Conservation (phyloP, 2,113 vertebrate species). For the Eleginops maclovinus region DNA sequence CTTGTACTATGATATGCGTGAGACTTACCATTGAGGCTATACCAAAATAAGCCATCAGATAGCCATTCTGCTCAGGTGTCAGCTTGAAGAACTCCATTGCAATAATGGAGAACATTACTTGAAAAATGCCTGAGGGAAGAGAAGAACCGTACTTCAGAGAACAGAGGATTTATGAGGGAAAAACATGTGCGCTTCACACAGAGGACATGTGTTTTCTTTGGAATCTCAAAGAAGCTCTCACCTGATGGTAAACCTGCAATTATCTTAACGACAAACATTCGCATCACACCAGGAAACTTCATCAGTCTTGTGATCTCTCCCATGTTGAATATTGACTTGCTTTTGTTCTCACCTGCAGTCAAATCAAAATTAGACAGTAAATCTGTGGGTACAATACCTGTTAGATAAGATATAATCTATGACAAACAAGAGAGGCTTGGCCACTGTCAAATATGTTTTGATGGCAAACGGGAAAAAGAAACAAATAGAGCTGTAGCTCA, state of each 20-base stretch:
- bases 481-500: too few relatives aligned
- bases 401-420: background rate
- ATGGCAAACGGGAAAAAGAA: too few relatives aligned
- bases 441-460: too few relatives aligned
- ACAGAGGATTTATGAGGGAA: background rate
- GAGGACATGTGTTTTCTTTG: background rate
- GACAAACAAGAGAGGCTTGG: background rate
- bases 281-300: slow-evolving; percentile 87
- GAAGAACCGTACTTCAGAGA: background rate
- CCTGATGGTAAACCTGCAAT: slow-evolving; percentile 89
- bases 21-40: slow-evolving; percentile 90
- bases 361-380: background rate
- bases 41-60: slow-evolving; percentile 92
- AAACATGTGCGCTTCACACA: background rate
- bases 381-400: background rate
- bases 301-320: slow-evolving; percentile 87
- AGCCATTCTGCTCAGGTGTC: slow-evolving; percentile 87
- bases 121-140: slow-evolving; percentile 87
- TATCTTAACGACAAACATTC: slow-evolving; percentile 90
- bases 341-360: slow-evolving; percentile 51
- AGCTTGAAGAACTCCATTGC: slow-evolving; percentile 92
- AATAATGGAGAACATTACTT: slow-evolving; percentile 94
- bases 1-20: background rate
- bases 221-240: slow-evolving; percentile 66
- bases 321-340: slow-evolving; percentile 87